Base-by-base conservation (phyloP, 2,888 invertebrate species). In the Priapulus caudatus region DNA sequence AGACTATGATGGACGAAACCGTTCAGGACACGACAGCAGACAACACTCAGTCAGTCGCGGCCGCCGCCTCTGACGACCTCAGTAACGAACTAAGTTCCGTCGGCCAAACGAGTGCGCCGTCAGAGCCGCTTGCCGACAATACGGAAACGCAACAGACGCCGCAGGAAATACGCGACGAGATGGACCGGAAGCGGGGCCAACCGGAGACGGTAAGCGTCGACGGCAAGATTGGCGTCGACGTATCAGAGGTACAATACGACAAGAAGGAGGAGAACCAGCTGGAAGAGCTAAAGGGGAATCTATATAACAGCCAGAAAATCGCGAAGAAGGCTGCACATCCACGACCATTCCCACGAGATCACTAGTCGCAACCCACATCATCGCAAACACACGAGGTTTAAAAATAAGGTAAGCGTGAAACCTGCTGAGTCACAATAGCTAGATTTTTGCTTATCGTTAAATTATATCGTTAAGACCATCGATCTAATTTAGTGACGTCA, bases 251-350 rank as follows among this genome's bases (percentile, higher is more conserved):
- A 33, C 33, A 33, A 33, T 33, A 33, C n/a, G 33, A 33, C 33
- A 33, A 33, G n/a, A 33, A 33, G n/a, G 33, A 33, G n/a, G 33
- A 33, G n/a, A 33, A 33, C n/a, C 33, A 33, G n/a, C 33, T 33
- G n/a, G 33, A 33, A 33, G 33, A 33, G 33, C n/a, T 33, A n/a
- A 33, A n/a, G 33, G 10, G n/a, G 10, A 33, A 33, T 33, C 33
- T n/a, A 33, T 33, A 33, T n/a, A n/a, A 33, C 33, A 33, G 33
- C n/a, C 10, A 33, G 10, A n/a, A 10, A n/a, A 33, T 10, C 33
- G 33, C 33, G n/a, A 33, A 33, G 33, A 33, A 33, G 33, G 33
- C 33, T 10, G n/a, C 10, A 10, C 33, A 33, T 33, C 33, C 33
- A 33, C n/a, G 10, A 33, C 33, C 33, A 33, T n/a, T 33, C n/a